A percentile compares a stretch with the other conserved stretches of the same genome.
phyloP scores from a whole-genome alignment of 1,140 invertebrate species.

The Euura saliciscinereae region DNA sequence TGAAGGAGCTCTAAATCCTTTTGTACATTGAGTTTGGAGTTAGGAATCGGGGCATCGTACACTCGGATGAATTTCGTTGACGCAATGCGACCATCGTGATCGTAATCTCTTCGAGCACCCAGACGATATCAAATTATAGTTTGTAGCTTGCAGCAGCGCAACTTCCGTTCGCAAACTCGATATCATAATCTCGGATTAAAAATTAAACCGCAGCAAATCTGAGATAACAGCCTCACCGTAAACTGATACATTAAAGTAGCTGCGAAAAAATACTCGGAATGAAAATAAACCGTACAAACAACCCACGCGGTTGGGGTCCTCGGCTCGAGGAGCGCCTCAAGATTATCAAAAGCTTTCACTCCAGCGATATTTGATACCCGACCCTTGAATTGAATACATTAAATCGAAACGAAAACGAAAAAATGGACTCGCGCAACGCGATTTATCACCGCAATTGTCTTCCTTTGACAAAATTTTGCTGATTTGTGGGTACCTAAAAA shows the following conservation, averaged over 20 bases:
- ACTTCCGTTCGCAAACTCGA: not conserved
- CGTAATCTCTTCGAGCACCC: not conserved
- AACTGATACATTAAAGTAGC: not conserved
- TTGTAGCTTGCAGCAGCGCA: not conserved
- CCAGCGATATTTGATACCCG: no score
- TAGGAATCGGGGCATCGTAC: not conserved
- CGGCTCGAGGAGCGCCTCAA: no score
- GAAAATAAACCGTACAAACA: not conserved
- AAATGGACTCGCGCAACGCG: no score
- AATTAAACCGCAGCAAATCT: not conserved
- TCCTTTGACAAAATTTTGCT: no score
- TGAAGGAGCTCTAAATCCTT: not conserved
- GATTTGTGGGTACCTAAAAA: no score
- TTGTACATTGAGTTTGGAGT: not conserved
- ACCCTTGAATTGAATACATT: no score
- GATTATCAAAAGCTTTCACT: no score
- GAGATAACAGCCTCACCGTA: not conserved
- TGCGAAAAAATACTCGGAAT: not conserved
- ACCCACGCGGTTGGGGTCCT: no score
- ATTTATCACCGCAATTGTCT: no score
- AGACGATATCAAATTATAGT: not conserved
- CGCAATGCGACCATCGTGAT: not conserved
- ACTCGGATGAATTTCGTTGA: not conserved
- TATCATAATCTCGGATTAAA: conserved; percentile 1
- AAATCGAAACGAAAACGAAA: no score